These are phyloP conservation scores for Redunca redunca DNA, from an alignment of 2,113 vertebrate genomes.

Conservation along the genomic window DNA sequence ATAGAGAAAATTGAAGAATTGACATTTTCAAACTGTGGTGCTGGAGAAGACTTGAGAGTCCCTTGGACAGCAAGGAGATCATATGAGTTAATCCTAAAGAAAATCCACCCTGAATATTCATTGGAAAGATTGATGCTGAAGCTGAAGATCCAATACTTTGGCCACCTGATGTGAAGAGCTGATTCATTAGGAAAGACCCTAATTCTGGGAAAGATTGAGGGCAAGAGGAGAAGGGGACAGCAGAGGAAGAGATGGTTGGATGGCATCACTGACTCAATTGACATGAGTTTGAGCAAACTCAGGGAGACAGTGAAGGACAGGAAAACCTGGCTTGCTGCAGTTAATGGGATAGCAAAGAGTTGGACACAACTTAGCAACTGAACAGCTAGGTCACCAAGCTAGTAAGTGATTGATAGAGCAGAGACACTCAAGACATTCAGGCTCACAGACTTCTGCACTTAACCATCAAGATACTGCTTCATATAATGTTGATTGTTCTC, in stretches of 20 bases:
- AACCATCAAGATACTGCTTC: neutral
- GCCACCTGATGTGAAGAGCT: neutral
- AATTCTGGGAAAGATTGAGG: neutral
- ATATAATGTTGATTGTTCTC: neutral
- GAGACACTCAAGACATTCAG: neutral
- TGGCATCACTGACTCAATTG: neutral
- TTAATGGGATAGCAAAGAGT: neutral
- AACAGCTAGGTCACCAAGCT: neutral
- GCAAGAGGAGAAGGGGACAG: neutral
- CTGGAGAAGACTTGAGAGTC: neutral
- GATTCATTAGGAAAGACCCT: neutral
- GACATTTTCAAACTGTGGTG: neutral
- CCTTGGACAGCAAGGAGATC: neutral
- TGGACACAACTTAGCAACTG: neutral
- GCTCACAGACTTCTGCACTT: neutral
- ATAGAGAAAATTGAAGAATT: neutral
- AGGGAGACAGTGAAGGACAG: neutral
- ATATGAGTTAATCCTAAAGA: neutral
- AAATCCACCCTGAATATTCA: neutral
- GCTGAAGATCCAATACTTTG: neutral
- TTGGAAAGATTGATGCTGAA: neutral
- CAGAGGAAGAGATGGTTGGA: neutral
- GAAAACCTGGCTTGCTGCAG: neutral
- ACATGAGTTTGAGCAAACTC: neutral
- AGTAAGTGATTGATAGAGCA: neutral